phyloP scores from a whole-genome alignment of 1,140 invertebrate genomes.

The Drosophila paulistorum region DNA sequence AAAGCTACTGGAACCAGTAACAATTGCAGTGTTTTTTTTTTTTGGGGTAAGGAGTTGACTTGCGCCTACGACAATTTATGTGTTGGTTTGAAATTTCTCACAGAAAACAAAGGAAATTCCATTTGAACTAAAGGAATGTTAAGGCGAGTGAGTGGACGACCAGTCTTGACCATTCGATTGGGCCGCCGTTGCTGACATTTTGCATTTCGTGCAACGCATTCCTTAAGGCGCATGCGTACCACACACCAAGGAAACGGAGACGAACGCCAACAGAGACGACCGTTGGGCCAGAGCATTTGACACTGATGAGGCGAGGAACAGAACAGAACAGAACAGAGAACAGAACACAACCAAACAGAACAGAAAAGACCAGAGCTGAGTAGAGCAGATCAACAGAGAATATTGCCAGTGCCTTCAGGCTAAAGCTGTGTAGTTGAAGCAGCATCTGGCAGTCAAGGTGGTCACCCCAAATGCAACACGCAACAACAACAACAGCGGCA shows the following conservation, averaged over 20 bases:
- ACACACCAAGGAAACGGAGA: slow-evolving; percentile 68
- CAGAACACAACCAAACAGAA: slow-evolving; percentile 31
- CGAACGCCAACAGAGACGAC: slow-evolving; percentile 40
- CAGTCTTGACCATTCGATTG: slow-evolving; percentile 59
- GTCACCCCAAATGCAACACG: slow-evolving; percentile 80
- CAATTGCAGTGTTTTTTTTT: slow-evolving; percentile 31
- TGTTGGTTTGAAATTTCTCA: slow-evolving; percentile 80
- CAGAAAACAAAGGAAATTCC: slow-evolving; percentile 82
- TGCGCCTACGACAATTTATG: slow-evolving; percentile 78
- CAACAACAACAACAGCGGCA: slow-evolving; percentile 60
- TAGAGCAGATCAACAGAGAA: slow-evolving; percentile 2
- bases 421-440: slow-evolving; percentile 19
- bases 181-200: slow-evolving; percentile 78
- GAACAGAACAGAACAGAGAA: slow-evolving; percentile 18
- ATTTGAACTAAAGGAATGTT: slow-evolving; percentile 62
- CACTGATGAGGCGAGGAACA: slow-evolving; percentile 70
- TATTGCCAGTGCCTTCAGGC: slow-evolving; percentile 41
- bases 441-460: slow-evolving; percentile 72
- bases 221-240: slow-evolving; percentile 81
- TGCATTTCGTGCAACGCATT: slow-evolving; percentile 82
- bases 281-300: slow-evolving; percentile 64
- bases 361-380: slow-evolving; percentile 8
- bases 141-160: slow-evolving; percentile 59
- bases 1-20: slow-evolving; percentile 20
- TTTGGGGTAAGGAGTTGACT: slow-evolving; percentile 28